Evolutionary conservation across 2,797 vertebrate species (phyloP).

Genomic region (Anabacerthia variegaticeps): DNA sequence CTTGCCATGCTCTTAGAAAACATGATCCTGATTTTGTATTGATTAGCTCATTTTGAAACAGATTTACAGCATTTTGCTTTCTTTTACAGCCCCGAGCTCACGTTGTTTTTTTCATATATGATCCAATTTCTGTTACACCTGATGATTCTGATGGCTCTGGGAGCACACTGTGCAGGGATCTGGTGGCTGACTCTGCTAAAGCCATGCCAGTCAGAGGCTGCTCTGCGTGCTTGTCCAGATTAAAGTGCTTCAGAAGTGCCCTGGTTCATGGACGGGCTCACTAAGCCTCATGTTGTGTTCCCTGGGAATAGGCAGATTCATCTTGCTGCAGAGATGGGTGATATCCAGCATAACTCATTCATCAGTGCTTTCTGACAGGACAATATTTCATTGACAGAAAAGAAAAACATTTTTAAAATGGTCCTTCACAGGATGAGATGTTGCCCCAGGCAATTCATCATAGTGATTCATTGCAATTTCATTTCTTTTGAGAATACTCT

Average conservation of each 20-base stretch:
- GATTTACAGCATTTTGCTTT: neutral
- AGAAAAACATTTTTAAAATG: neutral
- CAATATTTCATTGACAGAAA: neutral
- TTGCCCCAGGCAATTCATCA: neutral
- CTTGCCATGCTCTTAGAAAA: neutral
- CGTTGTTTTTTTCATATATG: accelerated
- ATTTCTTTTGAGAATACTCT: neutral
- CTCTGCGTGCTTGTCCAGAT: neutral
- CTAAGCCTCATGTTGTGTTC: neutral
- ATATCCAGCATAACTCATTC: neutral
- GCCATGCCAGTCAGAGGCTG: accelerated
- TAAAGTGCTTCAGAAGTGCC: neutral
- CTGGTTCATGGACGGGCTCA: accelerated
- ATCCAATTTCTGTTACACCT: neutral
- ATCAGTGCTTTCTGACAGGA: neutral
- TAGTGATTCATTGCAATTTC: neutral
- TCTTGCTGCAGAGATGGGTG: neutral
- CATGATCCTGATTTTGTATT: neutral
- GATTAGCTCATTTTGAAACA: neutral
- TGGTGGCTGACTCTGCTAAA: neutral
- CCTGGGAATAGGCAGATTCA: neutral
- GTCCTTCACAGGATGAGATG: neutral
- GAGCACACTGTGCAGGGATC: neutral
- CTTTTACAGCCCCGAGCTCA: neutral
- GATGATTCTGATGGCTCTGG: neutral